A percentile compares a stretch with the other conserved stretches of the same genome.
phyloP scores from a whole-genome alignment of 2,797 vertebrate genomes.

The Poeciliopsis presidionis region DNA sequence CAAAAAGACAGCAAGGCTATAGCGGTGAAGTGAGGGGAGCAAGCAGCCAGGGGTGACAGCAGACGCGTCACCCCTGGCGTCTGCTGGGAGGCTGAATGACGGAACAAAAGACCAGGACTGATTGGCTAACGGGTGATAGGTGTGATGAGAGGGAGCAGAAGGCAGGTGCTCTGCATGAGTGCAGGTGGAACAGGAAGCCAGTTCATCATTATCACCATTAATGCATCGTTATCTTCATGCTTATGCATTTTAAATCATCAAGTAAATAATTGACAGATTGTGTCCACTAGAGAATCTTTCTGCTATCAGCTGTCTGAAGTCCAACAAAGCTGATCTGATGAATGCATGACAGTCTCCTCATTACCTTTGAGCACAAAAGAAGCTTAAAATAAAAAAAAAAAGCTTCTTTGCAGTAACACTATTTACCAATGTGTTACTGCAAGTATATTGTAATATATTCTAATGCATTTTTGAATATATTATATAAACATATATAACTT shows the following conservation, averaged over 20 bases:
- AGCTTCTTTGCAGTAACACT: no score
- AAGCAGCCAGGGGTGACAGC: no score
- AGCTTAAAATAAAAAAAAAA: neutral
- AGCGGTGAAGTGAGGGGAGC: no score
- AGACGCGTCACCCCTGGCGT: no score
- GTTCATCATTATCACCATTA: neutral
- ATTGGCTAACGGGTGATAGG: no score
- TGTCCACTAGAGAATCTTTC: neutral
- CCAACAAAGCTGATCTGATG: neutral
- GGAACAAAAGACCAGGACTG: no score
- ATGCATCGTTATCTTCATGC: neutral
- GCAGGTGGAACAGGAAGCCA: constrained; percentile 80
- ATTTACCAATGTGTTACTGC: neutral
- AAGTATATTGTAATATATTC: no score
- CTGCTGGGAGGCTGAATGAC: no score
- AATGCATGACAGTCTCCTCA: neutral
- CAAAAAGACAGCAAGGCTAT: no score
- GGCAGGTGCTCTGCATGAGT: constrained; percentile 75
- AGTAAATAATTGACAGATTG: neutral
- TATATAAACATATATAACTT: no score
- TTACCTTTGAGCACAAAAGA: neutral
- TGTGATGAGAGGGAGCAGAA: no score
- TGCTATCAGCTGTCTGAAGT: neutral
- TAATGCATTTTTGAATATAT: no score
- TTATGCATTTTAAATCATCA: neutral